These are phyloP conservation scores for Hassar affinis DNA, from an alignment of 2,113 vertebrate species.

Conservation along the genomic window DNA sequence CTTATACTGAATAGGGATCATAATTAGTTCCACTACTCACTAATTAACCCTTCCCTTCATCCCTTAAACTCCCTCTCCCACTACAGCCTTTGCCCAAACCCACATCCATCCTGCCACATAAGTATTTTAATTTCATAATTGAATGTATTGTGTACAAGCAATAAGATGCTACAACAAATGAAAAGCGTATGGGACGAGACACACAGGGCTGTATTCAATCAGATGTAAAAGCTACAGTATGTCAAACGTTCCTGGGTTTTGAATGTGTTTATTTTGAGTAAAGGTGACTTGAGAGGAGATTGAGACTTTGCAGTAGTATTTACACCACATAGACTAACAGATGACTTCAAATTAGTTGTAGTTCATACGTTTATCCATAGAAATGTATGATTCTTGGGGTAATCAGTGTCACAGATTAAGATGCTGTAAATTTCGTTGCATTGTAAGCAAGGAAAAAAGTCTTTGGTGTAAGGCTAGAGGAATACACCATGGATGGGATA, in stretches of 20 bases:
- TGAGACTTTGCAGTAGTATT: background rate
- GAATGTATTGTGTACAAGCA: background rate
- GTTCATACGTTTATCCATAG: background rate
- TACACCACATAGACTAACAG: background rate
- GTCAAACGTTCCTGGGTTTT: background rate
- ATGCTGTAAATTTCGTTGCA: too few relatives aligned
- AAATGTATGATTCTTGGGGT: background rate
- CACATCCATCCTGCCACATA: background rate
- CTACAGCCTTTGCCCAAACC: background rate
- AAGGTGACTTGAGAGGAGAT: too few relatives aligned
- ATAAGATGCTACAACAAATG: background rate
- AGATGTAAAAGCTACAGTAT: too few relatives aligned
- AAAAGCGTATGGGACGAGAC: background rate
- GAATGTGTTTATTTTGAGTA: background rate
- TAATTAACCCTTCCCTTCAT: background rate
- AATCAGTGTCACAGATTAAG: background rate
- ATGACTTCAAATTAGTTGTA: background rate
- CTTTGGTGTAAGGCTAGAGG: background rate
- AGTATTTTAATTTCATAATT: background rate
- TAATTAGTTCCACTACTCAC: background rate
- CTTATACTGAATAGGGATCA: background rate
- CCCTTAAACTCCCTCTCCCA: background rate
- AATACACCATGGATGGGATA: background rate
- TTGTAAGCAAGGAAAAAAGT: too few relatives aligned
- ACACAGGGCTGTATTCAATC: background rate